These are phyloP conservation scores for Tangara arthus DNA, from an alignment of 2,797 vertebrate genomes.

Conservation along the genomic window DNA sequence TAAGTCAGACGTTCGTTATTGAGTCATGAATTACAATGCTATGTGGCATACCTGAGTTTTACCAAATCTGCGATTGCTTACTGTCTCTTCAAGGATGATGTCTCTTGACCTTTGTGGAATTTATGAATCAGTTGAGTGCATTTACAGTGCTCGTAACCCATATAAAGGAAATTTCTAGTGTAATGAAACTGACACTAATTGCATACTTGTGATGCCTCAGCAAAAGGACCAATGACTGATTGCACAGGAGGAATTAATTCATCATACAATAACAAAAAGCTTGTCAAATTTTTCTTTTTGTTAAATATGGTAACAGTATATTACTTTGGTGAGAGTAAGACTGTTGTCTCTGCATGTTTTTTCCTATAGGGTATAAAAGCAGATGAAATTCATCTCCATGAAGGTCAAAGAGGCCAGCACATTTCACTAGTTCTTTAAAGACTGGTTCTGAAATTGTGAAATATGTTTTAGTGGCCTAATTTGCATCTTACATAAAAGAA, in stretches of 20 bases:
- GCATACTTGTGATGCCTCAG: background rate
- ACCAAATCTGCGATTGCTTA: background rate
- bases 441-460: background rate
- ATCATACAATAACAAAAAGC: background rate
- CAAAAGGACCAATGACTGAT: background rate
- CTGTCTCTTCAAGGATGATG: background rate
- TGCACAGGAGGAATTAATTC: background rate
- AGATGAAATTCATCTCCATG: background rate
- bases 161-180: background rate
- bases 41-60: background rate
- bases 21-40: background rate
- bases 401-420: background rate
- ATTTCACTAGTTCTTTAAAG: background rate
- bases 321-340: background rate
- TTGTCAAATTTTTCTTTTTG: background rate
- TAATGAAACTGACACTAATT: background rate
- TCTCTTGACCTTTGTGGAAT: background rate
- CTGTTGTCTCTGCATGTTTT: background rate
- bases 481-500: conserved; percentile 1
- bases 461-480: conserved; percentile 19
- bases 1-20: background rate
- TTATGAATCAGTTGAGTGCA: background rate
- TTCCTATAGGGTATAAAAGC: background rate
- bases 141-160: background rate
- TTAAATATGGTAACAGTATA: background rate